Evolutionary conservation across 2,113 vertebrate species (phyloP), one percentile per base, ranked within the genome.

Genomic region (Albula glossodonta): DNA sequence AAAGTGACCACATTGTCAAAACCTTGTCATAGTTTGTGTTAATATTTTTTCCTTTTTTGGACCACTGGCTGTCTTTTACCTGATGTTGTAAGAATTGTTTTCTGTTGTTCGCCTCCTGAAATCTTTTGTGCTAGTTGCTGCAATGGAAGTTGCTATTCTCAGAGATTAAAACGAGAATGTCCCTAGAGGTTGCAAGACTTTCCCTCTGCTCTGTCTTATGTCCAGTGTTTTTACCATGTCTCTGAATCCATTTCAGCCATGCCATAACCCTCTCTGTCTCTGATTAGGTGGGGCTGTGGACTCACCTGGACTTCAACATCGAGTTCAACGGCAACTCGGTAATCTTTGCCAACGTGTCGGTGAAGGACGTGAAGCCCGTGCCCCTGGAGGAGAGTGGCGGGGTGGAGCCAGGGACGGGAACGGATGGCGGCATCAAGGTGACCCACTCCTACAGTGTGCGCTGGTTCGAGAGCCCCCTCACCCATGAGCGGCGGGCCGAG

Each of bases 231-330:
- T 60, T 60, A 60, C 0, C 56, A 60, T 66, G 15, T 66, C 17
- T 19, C 60, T 66, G 15, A 5, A 7, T 4, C 17, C 17, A 66
- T 66, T 66, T 66, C 17, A 22, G 60, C 5, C 51, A 83, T 5
- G 48, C 9, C 51, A 19, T 78, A 11, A 25, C 51, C 85, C 17
- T 74, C 25, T 48, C 8, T 9, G 22, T 83, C 22, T 49, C 13
- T 17, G 1, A 15, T n/a, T 94, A 97, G 95, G 96, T 98, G 86
- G 97, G 96, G 49, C 92, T 98, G 84, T 98, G 97, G 97, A 96
- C 97, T 60, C 97, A 98, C 89, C 90, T 98, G 13, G 96, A 97
- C 90, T 97, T 98, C 93, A 97, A 98, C 90, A 95, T 98, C 0
- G 97, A 97, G 92, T 97, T 96, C 91, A 97, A 97, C 0, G 95